Percentiles rank a stretch among this genome's conserved stretches.
Conservation (phyloP, 2,113 vertebrate species). For the Leptobrachium ailaonicum region DNA sequence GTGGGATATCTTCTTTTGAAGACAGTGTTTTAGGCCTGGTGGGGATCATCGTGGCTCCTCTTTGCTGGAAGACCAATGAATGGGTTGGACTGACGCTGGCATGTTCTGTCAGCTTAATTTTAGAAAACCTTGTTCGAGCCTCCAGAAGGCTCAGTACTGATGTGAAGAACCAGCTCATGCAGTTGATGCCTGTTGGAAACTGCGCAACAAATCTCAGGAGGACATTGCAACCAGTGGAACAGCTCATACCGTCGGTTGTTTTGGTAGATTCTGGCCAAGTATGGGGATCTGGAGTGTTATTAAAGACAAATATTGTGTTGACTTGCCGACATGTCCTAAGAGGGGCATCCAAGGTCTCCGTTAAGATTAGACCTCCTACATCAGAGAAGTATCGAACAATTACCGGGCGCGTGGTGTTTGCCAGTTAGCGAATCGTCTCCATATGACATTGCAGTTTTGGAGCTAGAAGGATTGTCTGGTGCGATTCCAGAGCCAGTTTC, state of each 20-base stretch:
- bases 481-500: conserved; percentile 58
- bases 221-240: background rate
- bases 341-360: conserved; percentile 57
- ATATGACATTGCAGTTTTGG: conserved; percentile 84
- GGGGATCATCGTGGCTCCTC: conserved; percentile 79
- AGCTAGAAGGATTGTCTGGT: conserved; percentile 64
- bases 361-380: conserved; percentile 61
- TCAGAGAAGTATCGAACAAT: conserved; percentile 65
- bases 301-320: conserved; percentile 70
- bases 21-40: conserved; percentile 56
- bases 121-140: conserved; percentile 44
- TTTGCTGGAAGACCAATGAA: conserved; percentile 88
- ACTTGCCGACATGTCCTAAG: conserved; percentile 89
- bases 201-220: rapidly evolving
- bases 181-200: background rate
- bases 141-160: background rate
- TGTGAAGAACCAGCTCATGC: background rate
- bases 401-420: conserved; percentile 76
- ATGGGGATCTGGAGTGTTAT: conserved; percentile 87
- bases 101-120: conserved; percentile 77
- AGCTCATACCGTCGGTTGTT: conserved; percentile 58
- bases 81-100: conserved; percentile 90
- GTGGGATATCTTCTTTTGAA: conserved; percentile 70
- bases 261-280: conserved; percentile 76
- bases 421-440: conserved; percentile 76